phyloP scores from a whole-genome alignment of 2,888 invertebrate genomes.

The Agriopis marginaria region DNA sequence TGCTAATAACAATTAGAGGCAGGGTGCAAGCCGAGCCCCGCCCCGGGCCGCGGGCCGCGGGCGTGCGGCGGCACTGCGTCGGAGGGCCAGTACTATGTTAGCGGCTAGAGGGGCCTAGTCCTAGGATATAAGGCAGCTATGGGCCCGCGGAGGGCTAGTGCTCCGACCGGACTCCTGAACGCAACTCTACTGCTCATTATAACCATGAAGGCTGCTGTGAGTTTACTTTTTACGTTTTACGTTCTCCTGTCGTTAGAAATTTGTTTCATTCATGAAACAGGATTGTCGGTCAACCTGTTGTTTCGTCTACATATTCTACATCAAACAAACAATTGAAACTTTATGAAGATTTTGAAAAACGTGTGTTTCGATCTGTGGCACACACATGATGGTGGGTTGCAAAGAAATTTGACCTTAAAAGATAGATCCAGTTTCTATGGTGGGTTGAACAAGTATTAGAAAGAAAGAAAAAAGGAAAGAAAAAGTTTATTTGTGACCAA shows the following conservation, averaged over 20 bases:
- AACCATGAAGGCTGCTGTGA: constrained; percentile 65
- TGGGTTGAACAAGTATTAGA: too few relatives aligned
- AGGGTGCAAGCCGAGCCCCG: constrained; percentile 9
- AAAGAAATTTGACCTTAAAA: too few relatives aligned
- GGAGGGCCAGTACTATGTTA: not conserved
- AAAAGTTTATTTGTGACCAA: too few relatives aligned
- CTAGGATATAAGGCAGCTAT: constrained; percentile 53
- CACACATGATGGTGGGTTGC: too few relatives aligned
- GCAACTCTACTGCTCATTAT: constrained; percentile 9
- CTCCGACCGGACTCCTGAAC: constrained; percentile 39
- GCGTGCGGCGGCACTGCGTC: not conserved
- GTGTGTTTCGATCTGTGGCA: too few relatives aligned
- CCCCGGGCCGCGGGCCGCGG: constrained; percentile 8
- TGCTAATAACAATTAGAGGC: constrained; percentile 11
- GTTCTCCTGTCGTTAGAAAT: not conserved
- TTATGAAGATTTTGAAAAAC: too few relatives aligned
- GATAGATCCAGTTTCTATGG: too few relatives aligned
- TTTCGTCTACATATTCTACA: too few relatives aligned
- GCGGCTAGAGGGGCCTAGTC: constrained; percentile 40
- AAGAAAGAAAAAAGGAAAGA: too few relatives aligned
- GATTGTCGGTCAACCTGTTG: not conserved
- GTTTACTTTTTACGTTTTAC: constrained; percentile 38
- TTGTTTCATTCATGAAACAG: not conserved
- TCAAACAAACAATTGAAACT: too few relatives aligned
- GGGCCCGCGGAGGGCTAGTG: constrained; percentile 52